Percentiles rank a stretch among this genome's conserved stretches.
Evolutionary conservation across 2,113 vertebrate genomes (phyloP).

Genomic region (Maccullochella peelii): DNA sequence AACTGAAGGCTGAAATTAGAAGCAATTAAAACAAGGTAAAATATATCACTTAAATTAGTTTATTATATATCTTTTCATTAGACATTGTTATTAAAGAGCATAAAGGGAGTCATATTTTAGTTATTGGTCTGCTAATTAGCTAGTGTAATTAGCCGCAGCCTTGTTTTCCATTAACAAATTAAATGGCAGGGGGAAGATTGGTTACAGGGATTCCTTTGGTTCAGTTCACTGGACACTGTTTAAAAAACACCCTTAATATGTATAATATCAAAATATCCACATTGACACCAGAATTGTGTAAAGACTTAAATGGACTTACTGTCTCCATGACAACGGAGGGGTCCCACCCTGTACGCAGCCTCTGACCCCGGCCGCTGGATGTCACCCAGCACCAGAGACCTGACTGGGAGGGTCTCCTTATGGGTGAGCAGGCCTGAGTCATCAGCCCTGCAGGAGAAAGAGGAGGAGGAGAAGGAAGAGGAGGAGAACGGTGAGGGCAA

Average conservation of each 20-base stretch:
- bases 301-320: conserved; percentile 85
- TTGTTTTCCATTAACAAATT: conserved; percentile 30
- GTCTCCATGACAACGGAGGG: conserved; percentile 92
- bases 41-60: conserved; percentile 38
- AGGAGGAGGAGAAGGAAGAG: too few species aligned
- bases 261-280: neutral
- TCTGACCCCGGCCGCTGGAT: conserved; percentile 88
- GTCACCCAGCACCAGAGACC: conserved; percentile 91
- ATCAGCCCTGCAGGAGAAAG: conserved; percentile 84
- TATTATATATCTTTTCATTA: conserved; percentile 40
- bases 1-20: conserved; percentile 57
- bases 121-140: conserved; percentile 53
- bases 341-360: conserved; percentile 92
- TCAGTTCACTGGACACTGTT: neutral
- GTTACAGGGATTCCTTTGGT: conserved; percentile 2
- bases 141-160: conserved; percentile 7
- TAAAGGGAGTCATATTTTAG: conserved; percentile 37
- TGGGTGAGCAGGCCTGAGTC: conserved; percentile 94
- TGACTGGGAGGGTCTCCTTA: conserved; percentile 93
- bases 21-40: conserved; percentile 49
- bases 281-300: neutral
- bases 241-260: conserved; percentile 1
- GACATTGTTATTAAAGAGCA: conserved; percentile 47
- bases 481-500: too few species aligned
- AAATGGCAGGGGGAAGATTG: conserved; percentile 7